Evolutionary conservation across 2,888 invertebrate species (phyloP).

Genomic region (Thecophora atra): DNA sequence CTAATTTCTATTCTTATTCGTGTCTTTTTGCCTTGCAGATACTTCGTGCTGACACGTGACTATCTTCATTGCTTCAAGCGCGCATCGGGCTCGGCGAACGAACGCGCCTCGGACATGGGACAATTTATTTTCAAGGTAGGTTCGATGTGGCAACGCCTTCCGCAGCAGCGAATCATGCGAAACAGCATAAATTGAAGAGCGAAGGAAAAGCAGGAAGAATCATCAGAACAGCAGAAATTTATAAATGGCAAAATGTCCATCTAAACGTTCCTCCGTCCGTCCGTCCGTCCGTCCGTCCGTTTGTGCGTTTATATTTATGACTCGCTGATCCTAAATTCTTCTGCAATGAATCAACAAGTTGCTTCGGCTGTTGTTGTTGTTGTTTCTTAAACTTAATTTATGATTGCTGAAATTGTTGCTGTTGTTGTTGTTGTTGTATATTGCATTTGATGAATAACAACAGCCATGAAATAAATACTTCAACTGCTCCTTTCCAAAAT

Average conservation of each 20-base stretch:
- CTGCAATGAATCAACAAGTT: conserved; percentile 31
- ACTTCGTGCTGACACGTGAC: conserved; percentile 73
- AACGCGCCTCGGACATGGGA: conserved; percentile 73
- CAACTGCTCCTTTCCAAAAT: neutral
- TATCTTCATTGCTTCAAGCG: conserved; percentile 74
- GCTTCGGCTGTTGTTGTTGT: neutral
- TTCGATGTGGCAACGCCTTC: conserved; percentile 35
- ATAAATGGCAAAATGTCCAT: neutral
- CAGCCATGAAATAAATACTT: conserved; percentile 29
- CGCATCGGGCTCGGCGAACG: conserved; percentile 69
- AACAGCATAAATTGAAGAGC: neutral
- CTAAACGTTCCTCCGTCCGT: neutral
- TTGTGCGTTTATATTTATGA: neutral
- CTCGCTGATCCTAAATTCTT: conserved; percentile 1
- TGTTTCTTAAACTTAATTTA: too few species aligned
- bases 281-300: neutral
- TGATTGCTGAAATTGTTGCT: neutral
- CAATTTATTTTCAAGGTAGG: conserved; percentile 74
- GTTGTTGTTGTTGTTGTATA: conserved; percentile 17
- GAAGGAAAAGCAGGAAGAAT: conserved; percentile 6
- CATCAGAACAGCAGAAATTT: neutral
- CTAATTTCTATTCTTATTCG: conserved; percentile 4
- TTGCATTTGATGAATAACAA: conserved; percentile 34
- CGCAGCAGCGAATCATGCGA: neutral
- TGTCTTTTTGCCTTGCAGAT: conserved; percentile 59